Evolutionary conservation across 2,113 vertebrate species (phyloP), one percentile per base, ranked within the genome.

Genomic region (Marmota monax): DNA sequence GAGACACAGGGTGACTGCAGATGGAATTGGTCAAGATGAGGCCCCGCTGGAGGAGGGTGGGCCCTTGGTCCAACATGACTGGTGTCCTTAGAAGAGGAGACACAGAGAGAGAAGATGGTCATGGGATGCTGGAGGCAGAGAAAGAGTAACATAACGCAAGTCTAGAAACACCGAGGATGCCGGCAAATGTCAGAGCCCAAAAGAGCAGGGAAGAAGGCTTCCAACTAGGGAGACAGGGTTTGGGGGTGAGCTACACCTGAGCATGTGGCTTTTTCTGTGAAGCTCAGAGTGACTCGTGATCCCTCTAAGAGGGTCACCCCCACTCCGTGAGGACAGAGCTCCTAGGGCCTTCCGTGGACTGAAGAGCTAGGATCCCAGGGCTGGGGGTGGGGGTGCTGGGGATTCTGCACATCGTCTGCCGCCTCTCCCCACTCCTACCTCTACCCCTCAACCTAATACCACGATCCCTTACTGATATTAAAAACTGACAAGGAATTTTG

Each of bases 401-500:
- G 92, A 56, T 39, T 65, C 82, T 34, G 73, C 1, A 14, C 13
- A 20, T 5, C 1, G 32, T 27, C 84, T 83, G 58, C 23, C 13
- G 7, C 18, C 65, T 65, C 73, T 53, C 73, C 74, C 90, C 27
- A 4, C 63, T 48, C 48, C 94, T 63, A 53, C 53, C 56, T 93
- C 51, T 72, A 51, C 85, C 84, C 73, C 93, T 92, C 67, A 87
- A 84, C 92, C 93, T 96, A 95, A 97, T 92, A 76, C 96, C 91
- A 90, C 96, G 96, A 53, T 92, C 74, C 95, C 96, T 96, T 97
- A 92, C 96, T n/a, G 95, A 80, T 95, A 88, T 97, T 7, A 23
- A 98, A 98, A 98, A 96, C 69, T 84, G 96, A 98, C 97, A 96
- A 98, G 98, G 95, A 98, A 96, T 97, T 88, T 93, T 96, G 92